These are phyloP conservation scores for Dasysyrphus tricinctus DNA, from an alignment of 2,888 invertebrate species.

Conservation along the genomic window DNA sequence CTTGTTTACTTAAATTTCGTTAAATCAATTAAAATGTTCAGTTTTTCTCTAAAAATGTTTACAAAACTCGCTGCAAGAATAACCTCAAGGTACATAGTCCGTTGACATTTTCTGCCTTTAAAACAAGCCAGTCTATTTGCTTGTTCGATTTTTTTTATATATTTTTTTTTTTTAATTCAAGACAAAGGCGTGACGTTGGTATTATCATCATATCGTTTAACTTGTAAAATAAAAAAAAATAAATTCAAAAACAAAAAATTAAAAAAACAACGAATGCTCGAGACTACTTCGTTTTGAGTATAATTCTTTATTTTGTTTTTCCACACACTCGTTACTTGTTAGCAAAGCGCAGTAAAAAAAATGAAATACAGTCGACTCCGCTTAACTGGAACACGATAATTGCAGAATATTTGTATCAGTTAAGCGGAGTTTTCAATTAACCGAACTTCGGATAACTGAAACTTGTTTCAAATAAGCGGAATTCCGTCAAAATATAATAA, in stretches of 20 bases:
- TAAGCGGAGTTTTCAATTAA: too few relatives aligned
- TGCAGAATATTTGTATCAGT: too few relatives aligned
- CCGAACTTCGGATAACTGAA: too few relatives aligned
- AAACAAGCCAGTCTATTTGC: slow-evolving; percentile 21
- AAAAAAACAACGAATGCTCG: neutral
- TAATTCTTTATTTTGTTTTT: slow-evolving; percentile 2
- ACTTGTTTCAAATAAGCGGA: too few relatives aligned
- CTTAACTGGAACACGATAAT: too few relatives aligned
- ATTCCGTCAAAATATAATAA: too few relatives aligned
- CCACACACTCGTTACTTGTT: slow-evolving; percentile 31
- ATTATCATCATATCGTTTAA: slow-evolving; percentile 11
- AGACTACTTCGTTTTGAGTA: slow-evolving; percentile 14
- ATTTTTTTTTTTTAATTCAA: neutral
- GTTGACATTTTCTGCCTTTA: slow-evolving; percentile 22
- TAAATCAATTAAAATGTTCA: neutral
- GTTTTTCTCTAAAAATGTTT: neutral
- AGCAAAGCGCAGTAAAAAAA: slow-evolving; percentile 18
- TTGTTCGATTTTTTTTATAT: neutral
- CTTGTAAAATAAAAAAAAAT: slow-evolving; percentile 12
- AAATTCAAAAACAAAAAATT: neutral
- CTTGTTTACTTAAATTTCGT: too few relatives aligned
- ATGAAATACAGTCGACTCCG: too few relatives aligned
- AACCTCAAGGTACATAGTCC: slow-evolving; percentile 23
- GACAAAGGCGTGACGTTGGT: slow-evolving; percentile 9
- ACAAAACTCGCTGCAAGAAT: neutral